Evolutionary conservation across 2,888 invertebrate genomes (phyloP), one percentile per base, ranked within the genome.

Genomic region (Philereme transversata): DNA sequence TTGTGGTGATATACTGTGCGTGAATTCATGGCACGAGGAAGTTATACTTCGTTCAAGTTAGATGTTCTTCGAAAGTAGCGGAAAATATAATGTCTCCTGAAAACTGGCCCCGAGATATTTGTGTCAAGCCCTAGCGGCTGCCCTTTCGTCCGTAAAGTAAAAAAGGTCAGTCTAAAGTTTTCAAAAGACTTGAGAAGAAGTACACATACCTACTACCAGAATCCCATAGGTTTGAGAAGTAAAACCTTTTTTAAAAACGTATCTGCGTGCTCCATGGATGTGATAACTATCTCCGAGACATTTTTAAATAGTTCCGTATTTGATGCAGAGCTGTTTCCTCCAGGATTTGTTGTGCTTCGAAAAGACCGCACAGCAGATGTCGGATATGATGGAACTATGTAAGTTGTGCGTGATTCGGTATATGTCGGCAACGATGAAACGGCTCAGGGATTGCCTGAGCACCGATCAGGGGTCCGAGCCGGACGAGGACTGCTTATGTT

Each of bases 91-190:
- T 62, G 57, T 57, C 57, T 7, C 50, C 62, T 0, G 45, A 5
- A 34, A 52, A 41, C 49, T 61, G 61, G 57, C 10, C 60, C 11
- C 33, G 48, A 11, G 56, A 45, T 34, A 52, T 60, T 4, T 60
- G 60, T n/a, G 8, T 61, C 0, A 61, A 61, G 51, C 51, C 56
- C 4, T 61, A 56, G 62, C 46, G 35, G 40, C 54, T 58, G 55
- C 11, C 54, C 50, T 52, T 55, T 62, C 54, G 51, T 38, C 4
- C 48, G 1, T 53, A 45, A 48, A 45, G n/a, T 10, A 52, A 57
- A 46, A 46, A 57, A 52, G 40, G 35, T n/a, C 56, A 51, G 43
- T 8, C 36, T 36, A 22, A 7, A 7, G 36, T 38, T 5, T 10
- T 8, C 44, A 41, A 60, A 60, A 11, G 10, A 41, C 3, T 8